Conservation (phyloP, 2,888 invertebrate genomes). For the Microlaimidae sp. region DNA sequence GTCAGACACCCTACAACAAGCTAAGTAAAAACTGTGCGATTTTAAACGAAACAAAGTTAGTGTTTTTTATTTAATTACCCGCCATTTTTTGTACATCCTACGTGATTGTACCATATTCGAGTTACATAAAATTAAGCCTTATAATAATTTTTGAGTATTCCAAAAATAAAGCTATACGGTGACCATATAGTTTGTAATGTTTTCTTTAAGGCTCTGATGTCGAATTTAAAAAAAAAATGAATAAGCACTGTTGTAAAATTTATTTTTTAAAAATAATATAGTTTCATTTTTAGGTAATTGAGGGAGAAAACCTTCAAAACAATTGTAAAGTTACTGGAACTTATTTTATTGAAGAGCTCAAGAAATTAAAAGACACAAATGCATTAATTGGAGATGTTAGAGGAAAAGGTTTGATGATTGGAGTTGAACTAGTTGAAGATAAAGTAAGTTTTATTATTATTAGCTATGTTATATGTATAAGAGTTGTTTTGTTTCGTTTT, state of each 20-base stretch:
- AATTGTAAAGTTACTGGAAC: constrained; percentile 60
- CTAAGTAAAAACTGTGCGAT: too few relatives aligned
- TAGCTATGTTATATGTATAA: neutral
- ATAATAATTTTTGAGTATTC: too few relatives aligned
- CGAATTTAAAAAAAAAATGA: neutral
- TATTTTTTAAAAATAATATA: neutral
- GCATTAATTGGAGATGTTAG: constrained; percentile 72
- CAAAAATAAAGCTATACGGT: neutral
- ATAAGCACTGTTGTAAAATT: neutral
- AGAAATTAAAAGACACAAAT: constrained; percentile 47
- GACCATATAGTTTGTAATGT: neutral
- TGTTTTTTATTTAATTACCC: too few relatives aligned
- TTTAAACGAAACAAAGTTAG: too few relatives aligned
- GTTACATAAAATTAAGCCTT: too few relatives aligned
- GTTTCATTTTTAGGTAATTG: constrained; percentile 51
- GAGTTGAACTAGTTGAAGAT: constrained; percentile 61
- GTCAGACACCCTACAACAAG: too few relatives aligned
- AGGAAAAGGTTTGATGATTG: constrained; percentile 91
- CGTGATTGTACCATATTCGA: too few relatives aligned
- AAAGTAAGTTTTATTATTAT: constrained; percentile 42
- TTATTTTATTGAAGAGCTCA: constrained; percentile 58
- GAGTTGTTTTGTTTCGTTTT: too few relatives aligned
- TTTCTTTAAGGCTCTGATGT: neutral
- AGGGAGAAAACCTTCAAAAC: constrained; percentile 64
- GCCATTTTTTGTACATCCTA: too few relatives aligned